Base-by-base conservation (phyloP, 1,140 invertebrate genomes). In the Bicyclus anynana region DNA sequence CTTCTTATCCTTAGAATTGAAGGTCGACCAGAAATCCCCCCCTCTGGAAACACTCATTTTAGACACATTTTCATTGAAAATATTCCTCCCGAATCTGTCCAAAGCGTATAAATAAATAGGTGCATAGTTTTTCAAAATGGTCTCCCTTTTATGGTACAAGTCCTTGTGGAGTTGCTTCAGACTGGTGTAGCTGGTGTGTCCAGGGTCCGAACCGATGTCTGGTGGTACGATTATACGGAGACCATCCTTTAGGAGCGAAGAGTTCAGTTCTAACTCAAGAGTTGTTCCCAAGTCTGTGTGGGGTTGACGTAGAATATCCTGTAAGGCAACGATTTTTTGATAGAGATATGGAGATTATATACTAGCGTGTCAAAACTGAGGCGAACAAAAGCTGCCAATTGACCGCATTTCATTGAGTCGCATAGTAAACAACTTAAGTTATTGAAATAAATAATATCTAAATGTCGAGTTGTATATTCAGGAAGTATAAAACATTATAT, bases 191-290 rank as follows among this genome's bases (percentile, higher is more conserved):
- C 68, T 72, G 0, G 61, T n/a, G 0, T 51, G 7, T 56, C 58
- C 84, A 26, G 62, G 87, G 46, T 80, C 76, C 0, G 44, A 5
- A 7, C 44, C 69, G 3, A 89, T 62, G 57, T 94, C 92, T 12
- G 95, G 94, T 1, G 94, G 91, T 3, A 96, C 84, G 49, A 96
- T 90, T 59, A 96, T 92, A 65, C 93, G 91, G 0, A 94, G 91
- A 69, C 94, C 94, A 73, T 95, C 93, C 73, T 93, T 92, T 16
- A 97, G 80, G 57, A 95, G 80, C 1, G 90, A 83, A 69, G 94
- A 93, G 72, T 93, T 91, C 2, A 96, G 80, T 62, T 94, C 93
- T 1, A 96, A 91, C 87, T 97, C 95, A 12, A 96, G 75, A 7
- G 94, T 90, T 1, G 93, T 93, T 38, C 92, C 92, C 49, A 92